phyloP scores from a whole-genome alignment of 2,888 invertebrate species.

The Drosophila tripunctata region DNA sequence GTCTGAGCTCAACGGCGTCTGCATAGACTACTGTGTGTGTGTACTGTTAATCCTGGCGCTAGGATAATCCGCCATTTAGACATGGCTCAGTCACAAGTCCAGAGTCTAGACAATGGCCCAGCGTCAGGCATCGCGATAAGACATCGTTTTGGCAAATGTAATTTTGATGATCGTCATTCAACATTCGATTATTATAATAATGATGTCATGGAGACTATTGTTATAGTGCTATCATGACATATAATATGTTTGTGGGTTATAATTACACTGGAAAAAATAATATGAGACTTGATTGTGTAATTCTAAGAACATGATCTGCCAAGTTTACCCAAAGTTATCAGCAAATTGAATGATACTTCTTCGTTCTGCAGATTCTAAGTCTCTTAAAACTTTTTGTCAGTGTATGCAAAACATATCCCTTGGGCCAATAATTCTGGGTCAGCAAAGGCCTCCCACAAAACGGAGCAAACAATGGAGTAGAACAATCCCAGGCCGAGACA shows the following conservation, averaged over 20 bases:
- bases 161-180: conserved; percentile 33
- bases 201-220: conserved; percentile 43
- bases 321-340: no score
- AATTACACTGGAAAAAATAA: background rate
- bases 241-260: no score
- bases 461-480: conserved; percentile 50
- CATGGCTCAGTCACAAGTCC: conserved; percentile 77
- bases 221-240: no score
- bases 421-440: conserved; percentile 57
- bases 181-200: conserved; percentile 2
- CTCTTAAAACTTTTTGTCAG: background rate
- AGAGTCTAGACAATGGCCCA: conserved; percentile 74
- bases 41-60: conserved; percentile 70
- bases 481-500: conserved; percentile 26
- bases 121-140: conserved; percentile 64
- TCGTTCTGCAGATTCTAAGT: no score
- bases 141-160: conserved; percentile 39
- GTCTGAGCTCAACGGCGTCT: conserved; percentile 42
- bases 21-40: background rate
- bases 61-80: conserved; percentile 77
- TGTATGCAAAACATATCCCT: conserved; percentile 36
- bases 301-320: no score
- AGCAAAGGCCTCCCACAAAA: conserved; percentile 38
- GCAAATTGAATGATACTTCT: no score
- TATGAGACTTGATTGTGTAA: no score